Evolutionary conservation across 2,113 vertebrate genomes (phyloP).

Genomic region (Upupa epops): DNA sequence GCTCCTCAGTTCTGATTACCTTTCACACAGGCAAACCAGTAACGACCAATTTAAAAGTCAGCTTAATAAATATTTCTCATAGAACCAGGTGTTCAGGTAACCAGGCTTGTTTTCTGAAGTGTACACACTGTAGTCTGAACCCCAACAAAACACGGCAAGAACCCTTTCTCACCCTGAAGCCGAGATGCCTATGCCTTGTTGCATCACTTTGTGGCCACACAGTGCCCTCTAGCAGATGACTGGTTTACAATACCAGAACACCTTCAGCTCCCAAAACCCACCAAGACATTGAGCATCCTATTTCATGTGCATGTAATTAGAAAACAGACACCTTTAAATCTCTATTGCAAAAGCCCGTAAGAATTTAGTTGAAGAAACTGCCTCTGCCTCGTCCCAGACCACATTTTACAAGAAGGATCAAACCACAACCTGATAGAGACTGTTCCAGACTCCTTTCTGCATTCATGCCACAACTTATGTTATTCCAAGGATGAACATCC

Average conservation of each 20-base stretch:
- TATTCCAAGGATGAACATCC: background rate
- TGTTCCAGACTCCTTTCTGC: background rate
- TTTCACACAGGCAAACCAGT: background rate
- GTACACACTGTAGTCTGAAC: background rate
- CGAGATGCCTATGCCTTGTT: background rate
- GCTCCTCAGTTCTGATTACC: background rate
- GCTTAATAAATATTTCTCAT: background rate
- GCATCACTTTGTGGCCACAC: background rate
- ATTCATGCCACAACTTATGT: background rate
- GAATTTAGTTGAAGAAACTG: background rate
- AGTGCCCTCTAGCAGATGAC: background rate
- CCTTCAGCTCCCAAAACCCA: accelerated
- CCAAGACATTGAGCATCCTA: background rate
- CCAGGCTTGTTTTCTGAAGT: background rate
- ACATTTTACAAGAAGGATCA: background rate
- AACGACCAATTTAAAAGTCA: no score
- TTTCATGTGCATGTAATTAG: background rate
- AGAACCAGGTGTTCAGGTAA: background rate
- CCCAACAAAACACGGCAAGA: background rate
- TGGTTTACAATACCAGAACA: background rate
- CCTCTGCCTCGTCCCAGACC: background rate
- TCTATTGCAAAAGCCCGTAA: background rate
- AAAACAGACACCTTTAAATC: background rate
- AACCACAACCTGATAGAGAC: background rate
- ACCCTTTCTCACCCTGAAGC: accelerated